A percentile compares a stretch with the other conserved stretches of the same genome.
Evolutionary conservation across 2,113 vertebrate genomes (phyloP).

Genomic region (Bubo scandiacus): DNA sequence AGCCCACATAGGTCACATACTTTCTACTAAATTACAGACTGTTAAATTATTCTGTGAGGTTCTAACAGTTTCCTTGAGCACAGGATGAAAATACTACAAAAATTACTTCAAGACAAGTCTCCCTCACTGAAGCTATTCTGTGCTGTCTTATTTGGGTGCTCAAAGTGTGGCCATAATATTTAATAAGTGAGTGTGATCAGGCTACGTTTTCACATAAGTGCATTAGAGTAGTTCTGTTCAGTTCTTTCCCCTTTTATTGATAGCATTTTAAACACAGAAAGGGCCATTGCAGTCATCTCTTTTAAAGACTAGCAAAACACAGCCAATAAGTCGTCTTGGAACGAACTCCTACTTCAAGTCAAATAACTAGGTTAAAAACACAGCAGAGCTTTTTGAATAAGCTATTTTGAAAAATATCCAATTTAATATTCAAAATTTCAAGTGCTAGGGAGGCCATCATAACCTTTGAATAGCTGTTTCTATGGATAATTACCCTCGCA

Average conservation of each 20-base stretch:
- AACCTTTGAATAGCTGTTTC: slow-evolving; percentile 40
- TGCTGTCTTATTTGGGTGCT: not conserved
- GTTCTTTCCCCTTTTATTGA: not conserved
- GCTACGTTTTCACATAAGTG: not conserved
- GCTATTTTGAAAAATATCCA: not conserved
- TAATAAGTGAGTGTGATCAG: not conserved
- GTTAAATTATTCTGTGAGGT: not conserved
- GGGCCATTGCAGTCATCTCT: not conserved
- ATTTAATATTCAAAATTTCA: slow-evolving; percentile 40
- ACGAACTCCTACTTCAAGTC: not conserved
- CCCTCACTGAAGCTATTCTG: not conserved
- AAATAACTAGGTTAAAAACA: slow-evolving; percentile 24
- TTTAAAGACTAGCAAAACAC: not conserved
- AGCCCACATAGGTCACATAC: not conserved
- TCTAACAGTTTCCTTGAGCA: not conserved
- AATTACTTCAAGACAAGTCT: not conserved
- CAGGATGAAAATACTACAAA: not conserved
- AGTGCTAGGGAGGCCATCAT: slow-evolving; percentile 24
- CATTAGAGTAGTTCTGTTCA: not conserved
- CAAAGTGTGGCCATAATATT: not conserved
- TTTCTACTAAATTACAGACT: not conserved
- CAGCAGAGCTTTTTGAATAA: not conserved
- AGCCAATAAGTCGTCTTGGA: not conserved
- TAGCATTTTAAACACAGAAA: not conserved
- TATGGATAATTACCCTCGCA: not conserved